phyloP scores from a whole-genome alignment of 2,888 invertebrate genomes.

The Calliphora vomitoria region DNA sequence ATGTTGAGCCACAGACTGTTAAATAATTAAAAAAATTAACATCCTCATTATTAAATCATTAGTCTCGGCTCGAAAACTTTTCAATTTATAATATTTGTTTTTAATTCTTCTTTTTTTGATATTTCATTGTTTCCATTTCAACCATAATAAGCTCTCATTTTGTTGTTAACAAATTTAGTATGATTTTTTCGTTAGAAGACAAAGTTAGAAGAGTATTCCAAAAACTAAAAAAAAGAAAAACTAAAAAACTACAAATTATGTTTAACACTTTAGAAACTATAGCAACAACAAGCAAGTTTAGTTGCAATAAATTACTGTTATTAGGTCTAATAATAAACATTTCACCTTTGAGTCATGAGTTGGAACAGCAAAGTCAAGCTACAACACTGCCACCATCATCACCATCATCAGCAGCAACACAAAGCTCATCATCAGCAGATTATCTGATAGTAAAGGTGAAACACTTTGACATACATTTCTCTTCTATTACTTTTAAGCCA shows the following conservation, averaged over 20 bases:
- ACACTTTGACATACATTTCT: constrained; percentile 69
- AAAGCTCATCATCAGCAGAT: constrained; percentile 27
- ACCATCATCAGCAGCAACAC: constrained; percentile 2
- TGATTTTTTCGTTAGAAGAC: constrained; percentile 15
- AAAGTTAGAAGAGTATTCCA: not conserved
- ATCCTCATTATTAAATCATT: constrained; percentile 47
- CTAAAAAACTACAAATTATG: constrained; percentile 24
- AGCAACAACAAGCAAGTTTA: constrained; percentile 23
- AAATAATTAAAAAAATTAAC: constrained; percentile 28
- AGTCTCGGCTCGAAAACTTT: constrained; percentile 42
- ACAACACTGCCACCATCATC: constrained; percentile 19
- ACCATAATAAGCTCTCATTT: not conserved
- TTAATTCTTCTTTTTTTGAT: not conserved
- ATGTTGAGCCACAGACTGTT: constrained; percentile 9
- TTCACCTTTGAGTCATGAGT: constrained; percentile 60
- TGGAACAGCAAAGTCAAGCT: constrained; percentile 45
- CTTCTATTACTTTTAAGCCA: constrained; percentile 10
- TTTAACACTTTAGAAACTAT: constrained; percentile 53
- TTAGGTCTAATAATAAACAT: constrained; percentile 61
- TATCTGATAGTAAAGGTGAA: constrained; percentile 63
- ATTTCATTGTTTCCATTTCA: not conserved
- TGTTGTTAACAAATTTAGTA: not conserved
- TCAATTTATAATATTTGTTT: not conserved
- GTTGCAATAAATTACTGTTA: constrained; percentile 65
- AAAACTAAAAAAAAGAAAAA: not conserved